These are phyloP conservation scores for Microchirus variegatus DNA, from an alignment of 2,797 vertebrate species.

Conservation along the genomic window DNA sequence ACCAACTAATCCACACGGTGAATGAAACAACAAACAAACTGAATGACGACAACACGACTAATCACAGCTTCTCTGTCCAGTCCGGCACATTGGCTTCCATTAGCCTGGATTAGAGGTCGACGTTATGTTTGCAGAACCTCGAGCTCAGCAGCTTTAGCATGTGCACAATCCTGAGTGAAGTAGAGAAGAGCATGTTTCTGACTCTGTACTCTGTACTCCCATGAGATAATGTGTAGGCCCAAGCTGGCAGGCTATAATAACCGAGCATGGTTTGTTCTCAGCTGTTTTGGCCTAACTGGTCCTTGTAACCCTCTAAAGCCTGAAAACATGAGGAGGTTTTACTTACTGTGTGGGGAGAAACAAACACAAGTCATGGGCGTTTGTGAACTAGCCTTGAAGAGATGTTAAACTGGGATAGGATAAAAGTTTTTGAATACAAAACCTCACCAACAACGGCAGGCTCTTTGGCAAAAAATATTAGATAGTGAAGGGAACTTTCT, in stretches of 20 bases:
- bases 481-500: too few species aligned
- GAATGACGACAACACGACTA: not conserved
- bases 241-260: slow-evolving; percentile 29
- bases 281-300: slow-evolving; percentile 17
- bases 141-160: slow-evolving; percentile 21
- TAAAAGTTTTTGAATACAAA: too few species aligned
- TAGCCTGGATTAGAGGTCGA: slow-evolving; percentile 26
- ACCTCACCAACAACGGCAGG: too few species aligned
- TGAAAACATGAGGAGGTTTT: not conserved
- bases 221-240: slow-evolving; percentile 26
- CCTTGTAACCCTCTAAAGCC: slow-evolving; percentile 10
- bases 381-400: too few species aligned
- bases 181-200: slow-evolving; percentile 37
- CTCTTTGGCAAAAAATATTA: too few species aligned
- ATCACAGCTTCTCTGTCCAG: too few species aligned
- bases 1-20: slow-evolving; percentile 25
- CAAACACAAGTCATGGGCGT: too few species aligned
- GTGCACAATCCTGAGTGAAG: slow-evolving; percentile 11
- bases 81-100: slow-evolving; percentile 27
- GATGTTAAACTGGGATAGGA: too few species aligned
- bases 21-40: not conserved
- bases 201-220: slow-evolving; percentile 3
- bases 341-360: too few species aligned
- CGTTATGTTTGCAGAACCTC: slow-evolving; percentile 1
- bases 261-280: slow-evolving; percentile 37